Base-by-base conservation (phyloP, 1,140 invertebrate species). In the Leptonema lineaticorne region DNA sequence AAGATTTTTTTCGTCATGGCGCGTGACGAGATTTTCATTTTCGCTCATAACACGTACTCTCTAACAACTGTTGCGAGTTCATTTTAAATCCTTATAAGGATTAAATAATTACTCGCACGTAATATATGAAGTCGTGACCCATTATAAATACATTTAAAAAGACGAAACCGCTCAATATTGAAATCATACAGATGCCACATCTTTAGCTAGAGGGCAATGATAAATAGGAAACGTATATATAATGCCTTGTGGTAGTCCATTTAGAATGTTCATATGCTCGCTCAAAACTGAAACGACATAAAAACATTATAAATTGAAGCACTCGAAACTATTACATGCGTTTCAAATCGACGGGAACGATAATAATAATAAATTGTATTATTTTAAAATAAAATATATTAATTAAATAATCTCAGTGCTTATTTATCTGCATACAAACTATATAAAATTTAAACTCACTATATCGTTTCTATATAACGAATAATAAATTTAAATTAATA, bases 91-190 rank as follows among this genome's bases (percentile, higher is more conserved):
- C 59, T 37, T 62, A 62, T 62, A 62, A 27, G 59, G 59, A 41
- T 27, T 20, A 62, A 62, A 62, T 62, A 62, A 62, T 62, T 62
- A 62, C 59, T 62, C 30, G 45, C 59, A 62, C 30, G 30, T 59
- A 59, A 59, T 33, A 20, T 16, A 33, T 24, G 37, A 33, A 37
- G 59, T 62, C 59, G 59, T 45, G 59, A 41, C 37, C 59, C 27
- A 33, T 53, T 53, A 53, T 53, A 53, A 22, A 24, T 14, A 24
- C 50, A 24, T 53, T 53, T 53, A 24, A 53, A 53, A 53, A 53
- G 18, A 53, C 22, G 50, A 53, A 53, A 22, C 22, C 50, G 14
- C 16, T 41, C 11, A 41, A 41, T 41, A 41, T 16, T 14, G 26
- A 30, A 58, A 26, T 27, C 56, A 27, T 20, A 37, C 3, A 45